Base-by-base conservation (phyloP, 1,140 invertebrate species). In the Drosophila subpulchrella region DNA sequence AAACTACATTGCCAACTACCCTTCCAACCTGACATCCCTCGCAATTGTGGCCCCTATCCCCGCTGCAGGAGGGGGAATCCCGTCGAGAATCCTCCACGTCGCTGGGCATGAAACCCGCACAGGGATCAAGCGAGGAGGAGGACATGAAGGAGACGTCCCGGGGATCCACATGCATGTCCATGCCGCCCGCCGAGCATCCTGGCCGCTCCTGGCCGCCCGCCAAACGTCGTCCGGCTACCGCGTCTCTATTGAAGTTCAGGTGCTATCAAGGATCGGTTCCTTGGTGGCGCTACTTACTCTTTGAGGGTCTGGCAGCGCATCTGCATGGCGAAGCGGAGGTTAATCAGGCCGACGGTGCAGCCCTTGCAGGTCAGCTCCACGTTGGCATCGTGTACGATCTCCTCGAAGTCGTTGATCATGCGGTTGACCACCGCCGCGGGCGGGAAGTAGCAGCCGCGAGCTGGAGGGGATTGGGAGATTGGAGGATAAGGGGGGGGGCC, bases 181-280 rank as follows among this genome's bases (percentile, higher is more conserved):
- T 20, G 24, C 30, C 20, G 30, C 48, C 10, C 17, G 41, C 8
- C 5, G 36, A 13, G 11, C 48, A 56, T 11, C 27, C 36, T 27
- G 27, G 27, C 15, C 38, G 11, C 12, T 54, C 34, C 4, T 53
- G 51, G 15, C 53, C 70, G 54, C 39, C 44, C 55, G 39, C 57
- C 50, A 41, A 54, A 13, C 61, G 47, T 67, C 7, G 47, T 67
- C 7, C 48, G 24, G 66, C 17, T 10, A 46, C 60, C 59, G 50
- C 78, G 76, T 73, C 79, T 86, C 83, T 88, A 88, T 86, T 88
- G 79, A 72, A 78, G 58, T 70, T 88, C 78, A 72, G 55, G 61
- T 17, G 58, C 73, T 71, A 72, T 83, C 72, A 56, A 56, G 75
- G 82, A 62, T 77, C 81, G 59, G 55, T 56, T 65, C 53, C 60